Conservation (phyloP, 2,888 invertebrate species). For the Gerosis bhagava region DNA sequence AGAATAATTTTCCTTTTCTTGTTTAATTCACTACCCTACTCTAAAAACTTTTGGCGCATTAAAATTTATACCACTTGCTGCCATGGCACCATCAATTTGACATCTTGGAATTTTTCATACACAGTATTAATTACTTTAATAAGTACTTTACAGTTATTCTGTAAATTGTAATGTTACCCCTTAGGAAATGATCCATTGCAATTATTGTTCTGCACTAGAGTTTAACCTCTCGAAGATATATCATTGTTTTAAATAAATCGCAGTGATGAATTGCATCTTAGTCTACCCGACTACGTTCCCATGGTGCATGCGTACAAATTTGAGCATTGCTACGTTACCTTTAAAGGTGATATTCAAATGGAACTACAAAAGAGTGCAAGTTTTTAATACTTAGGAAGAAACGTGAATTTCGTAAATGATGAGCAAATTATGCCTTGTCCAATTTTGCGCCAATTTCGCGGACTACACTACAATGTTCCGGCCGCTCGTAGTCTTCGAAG, state of each 20-base stretch:
- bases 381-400: slow-evolving; percentile 33
- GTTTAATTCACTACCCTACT: too few species aligned
- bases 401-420: slow-evolving; percentile 52
- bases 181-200: slow-evolving; percentile 35
- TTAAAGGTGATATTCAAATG: slow-evolving; percentile 27
- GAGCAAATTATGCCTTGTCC: slow-evolving; percentile 61
- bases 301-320: slow-evolving; percentile 14
- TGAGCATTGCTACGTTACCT: background rate
- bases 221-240: slow-evolving; percentile 45
- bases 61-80: too few species aligned
- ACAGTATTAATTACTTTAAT: too few species aligned
- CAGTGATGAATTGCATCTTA: slow-evolving; percentile 47
- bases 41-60: too few species aligned
- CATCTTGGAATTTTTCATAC: too few species aligned
- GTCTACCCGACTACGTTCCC: slow-evolving; percentile 18
- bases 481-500: slow-evolving; percentile 1
- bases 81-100: too few species aligned
- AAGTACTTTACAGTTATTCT: too few species aligned
- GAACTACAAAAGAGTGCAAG: slow-evolving; percentile 35
- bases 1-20: too few species aligned
- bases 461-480: slow-evolving; percentile 46
- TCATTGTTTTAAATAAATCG: slow-evolving; percentile 54
- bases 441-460: slow-evolving; percentile 74
- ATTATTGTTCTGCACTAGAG: slow-evolving; percentile 38
- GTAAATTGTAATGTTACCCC: slow-evolving; percentile 24